Conservation (phyloP, 2,888 invertebrate genomes). For the Drosophila kuntzei region DNA sequence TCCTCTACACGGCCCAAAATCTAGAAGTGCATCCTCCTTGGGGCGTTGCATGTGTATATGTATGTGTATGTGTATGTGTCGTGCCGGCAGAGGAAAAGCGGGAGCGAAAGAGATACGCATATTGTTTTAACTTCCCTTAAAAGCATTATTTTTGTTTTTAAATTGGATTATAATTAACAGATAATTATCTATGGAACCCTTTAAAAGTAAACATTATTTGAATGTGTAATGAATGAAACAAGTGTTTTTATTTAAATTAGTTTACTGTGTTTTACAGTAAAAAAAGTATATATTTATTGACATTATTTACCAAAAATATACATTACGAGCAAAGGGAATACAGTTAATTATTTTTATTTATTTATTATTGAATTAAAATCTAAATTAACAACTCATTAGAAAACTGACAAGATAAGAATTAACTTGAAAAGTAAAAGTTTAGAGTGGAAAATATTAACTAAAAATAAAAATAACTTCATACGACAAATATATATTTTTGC, state of each 20-base stretch:
- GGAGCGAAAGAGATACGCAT: conserved; percentile 1
- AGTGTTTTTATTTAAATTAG: not conserved
- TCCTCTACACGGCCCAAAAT: conserved; percentile 69
- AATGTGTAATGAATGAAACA: not conserved
- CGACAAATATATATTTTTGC: not conserved
- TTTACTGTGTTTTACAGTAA: too few species aligned
- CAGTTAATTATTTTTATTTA: too few species aligned
- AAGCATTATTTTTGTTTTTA: conserved; percentile 31
- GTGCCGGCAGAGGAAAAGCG: conserved; percentile 7
- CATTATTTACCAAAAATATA: not conserved
- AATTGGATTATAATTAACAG: conserved; percentile 33
- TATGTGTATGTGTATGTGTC: not conserved
- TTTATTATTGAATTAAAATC: too few species aligned
- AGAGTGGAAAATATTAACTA: not conserved
- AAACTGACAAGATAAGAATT: too few species aligned
- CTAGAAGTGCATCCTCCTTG: conserved; percentile 60
- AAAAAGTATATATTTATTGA: not conserved
- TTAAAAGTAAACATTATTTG: not conserved
- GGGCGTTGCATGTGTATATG: conserved; percentile 49
- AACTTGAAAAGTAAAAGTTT: not conserved
- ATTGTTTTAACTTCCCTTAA: conserved; percentile 22
- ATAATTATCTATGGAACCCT: conserved; percentile 9
- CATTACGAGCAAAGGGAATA: too few species aligned
- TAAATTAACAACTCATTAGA: too few species aligned
- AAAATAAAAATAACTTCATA: not conserved